Conservation (phyloP, 2,888 invertebrate species). For the Ophion ventricosus region DNA sequence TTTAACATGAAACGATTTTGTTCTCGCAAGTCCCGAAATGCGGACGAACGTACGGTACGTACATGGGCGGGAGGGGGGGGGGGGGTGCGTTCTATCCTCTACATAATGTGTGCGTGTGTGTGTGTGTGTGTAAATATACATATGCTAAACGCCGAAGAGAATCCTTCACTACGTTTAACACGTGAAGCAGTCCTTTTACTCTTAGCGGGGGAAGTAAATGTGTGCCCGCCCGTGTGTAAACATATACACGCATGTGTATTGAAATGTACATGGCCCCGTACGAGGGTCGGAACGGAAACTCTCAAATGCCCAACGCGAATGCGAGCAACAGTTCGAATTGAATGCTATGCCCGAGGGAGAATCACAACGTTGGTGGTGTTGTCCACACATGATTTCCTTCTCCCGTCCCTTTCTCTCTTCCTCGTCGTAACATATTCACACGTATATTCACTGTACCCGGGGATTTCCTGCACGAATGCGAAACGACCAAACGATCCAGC, state of each 20-base stretch:
- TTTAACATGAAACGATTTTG: conserved; percentile 45
- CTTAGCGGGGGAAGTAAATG: not conserved
- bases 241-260: not conserved
- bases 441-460: conserved; percentile 20
- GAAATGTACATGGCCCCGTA: not conserved
- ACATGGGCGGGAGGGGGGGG: not conserved
- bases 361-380: conserved; percentile 39
- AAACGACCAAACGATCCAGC: conserved; percentile 29
- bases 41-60: not conserved
- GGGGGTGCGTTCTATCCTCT: not conserved
- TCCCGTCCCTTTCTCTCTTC: not conserved
- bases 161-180: not conserved
- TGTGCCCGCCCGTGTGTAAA: not conserved
- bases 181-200: not conserved
- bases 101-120: not conserved
- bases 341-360: conserved; percentile 12
- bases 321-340: conserved; percentile 32
- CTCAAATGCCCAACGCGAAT: conserved; percentile 9
- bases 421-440: conserved; percentile 39
- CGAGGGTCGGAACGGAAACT: conserved; percentile 25
- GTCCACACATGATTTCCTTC: conserved; percentile 9
- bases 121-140: not conserved
- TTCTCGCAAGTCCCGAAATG: not conserved
- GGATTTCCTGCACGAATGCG: conserved; percentile 7
- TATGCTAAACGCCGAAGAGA: not conserved